Evolutionary conservation across 2,113 vertebrate genomes (phyloP).

Genomic region (Anguilla japonica): DNA sequence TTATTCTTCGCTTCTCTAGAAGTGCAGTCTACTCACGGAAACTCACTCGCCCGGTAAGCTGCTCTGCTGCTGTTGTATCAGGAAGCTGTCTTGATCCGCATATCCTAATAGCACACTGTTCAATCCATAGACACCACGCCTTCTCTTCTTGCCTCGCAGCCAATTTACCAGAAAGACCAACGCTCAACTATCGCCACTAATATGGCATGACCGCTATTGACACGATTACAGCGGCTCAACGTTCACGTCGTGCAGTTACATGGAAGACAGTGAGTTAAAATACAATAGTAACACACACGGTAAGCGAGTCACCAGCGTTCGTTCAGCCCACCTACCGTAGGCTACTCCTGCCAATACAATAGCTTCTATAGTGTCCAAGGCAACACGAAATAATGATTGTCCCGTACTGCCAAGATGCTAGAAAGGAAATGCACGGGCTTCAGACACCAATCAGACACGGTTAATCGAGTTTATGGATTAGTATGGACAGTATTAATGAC

Average conservation of each 20-base stretch:
- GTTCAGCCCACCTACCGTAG: background rate
- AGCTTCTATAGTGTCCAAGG: background rate
- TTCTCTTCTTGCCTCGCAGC: constrained; percentile 38
- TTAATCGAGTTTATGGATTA: background rate
- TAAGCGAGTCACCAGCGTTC: background rate
- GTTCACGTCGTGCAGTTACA: background rate
- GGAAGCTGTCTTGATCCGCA: constrained; percentile 40
- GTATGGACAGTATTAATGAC: background rate
- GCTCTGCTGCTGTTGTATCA: constrained; percentile 8
- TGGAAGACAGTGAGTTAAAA: background rate
- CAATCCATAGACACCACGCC: constrained; percentile 55
- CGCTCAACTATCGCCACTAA: constrained; percentile 39
- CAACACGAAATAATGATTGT: background rate
- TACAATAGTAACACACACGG: background rate
- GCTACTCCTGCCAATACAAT: background rate
- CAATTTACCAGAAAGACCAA: constrained; percentile 41
- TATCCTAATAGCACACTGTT: constrained; percentile 30
- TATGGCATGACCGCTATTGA: constrained; percentile 32
- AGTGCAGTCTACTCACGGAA: background rate
- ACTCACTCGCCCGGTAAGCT: background rate
- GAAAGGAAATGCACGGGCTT: background rate
- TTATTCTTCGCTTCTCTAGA: constrained; percentile 23
- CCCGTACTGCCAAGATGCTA: background rate
- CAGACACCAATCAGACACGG: background rate
- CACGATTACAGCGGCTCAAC: background rate